Evolutionary conservation across 2,797 vertebrate species (phyloP).

Genomic region (Gobionotothen gibberifrons): DNA sequence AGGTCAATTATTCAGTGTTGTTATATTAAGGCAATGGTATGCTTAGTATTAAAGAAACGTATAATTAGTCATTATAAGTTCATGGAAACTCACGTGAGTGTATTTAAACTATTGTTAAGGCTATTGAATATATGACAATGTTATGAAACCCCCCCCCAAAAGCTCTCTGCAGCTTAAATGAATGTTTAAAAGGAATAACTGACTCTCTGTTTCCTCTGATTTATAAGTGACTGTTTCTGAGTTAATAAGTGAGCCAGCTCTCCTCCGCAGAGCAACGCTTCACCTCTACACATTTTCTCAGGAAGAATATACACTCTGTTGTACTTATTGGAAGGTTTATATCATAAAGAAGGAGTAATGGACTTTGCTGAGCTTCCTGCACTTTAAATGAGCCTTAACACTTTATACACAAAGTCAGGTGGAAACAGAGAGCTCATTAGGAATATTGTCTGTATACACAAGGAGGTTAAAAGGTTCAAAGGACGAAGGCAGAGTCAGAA

Average conservation of each 20-base stretch:
- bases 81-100: no score
- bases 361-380: conserved; percentile 30
- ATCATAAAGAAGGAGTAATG: not conserved
- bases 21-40: no score
- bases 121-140: no score
- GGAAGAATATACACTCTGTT: no score
- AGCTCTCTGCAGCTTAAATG: not conserved
- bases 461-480: conserved; percentile 19
- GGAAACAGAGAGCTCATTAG: conserved; percentile 10
- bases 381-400: conserved; percentile 18
- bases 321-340: no score
- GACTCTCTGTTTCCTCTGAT: not conserved
- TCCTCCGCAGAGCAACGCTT: no score
- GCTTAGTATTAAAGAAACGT: no score
- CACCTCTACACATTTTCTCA: no score
- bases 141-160: not conserved
- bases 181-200: conserved; percentile 33
- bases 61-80: no score
- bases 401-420: not conserved
- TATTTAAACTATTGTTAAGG: no score
- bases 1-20: no score
- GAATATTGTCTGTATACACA: not conserved
- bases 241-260: conserved; percentile 52
- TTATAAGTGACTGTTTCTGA: conserved; percentile 41
- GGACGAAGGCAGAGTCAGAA: not conserved